Evolutionary conservation across 2,113 vertebrate genomes (phyloP), one percentile per base, ranked within the genome.

Genomic region (Larimichthys crocea): DNA sequence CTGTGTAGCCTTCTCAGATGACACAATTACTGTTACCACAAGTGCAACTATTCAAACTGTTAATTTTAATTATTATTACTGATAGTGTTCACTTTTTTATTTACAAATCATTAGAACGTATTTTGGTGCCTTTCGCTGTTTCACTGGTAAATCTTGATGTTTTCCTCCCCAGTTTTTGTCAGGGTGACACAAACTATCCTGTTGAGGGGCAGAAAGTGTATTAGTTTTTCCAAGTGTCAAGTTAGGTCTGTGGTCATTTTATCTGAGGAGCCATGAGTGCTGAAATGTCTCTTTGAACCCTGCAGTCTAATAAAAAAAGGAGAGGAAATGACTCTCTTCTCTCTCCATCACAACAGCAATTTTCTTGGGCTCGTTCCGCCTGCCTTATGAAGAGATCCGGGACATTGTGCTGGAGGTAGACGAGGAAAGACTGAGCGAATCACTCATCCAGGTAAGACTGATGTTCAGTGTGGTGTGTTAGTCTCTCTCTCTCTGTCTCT

Each of bases 311-410:
- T 89, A 83, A 79, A 86, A 88, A 59, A 79, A 59, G 63, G 24
- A 61, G 65, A 90, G 82, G 86, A 92, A 93, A 93, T 94, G 78
- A 93, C 88, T 91, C 83, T 88, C 46, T 80, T 93, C 64, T 88
- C 84, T 89, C 95, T 96, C 90, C 79, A 75, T 93, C 88, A 84
- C 69, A 86, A 94, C 94, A 99, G 98, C 98, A 84, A 99, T 99
- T 94, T 99, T 99, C 94, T 91, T 99, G 88, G 97, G 98, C 88
- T 99, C 98, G 70, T 98, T 98, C 91, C 97, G 98, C 79, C 96
- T 99, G 96, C 95, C 98, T 93, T 99, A 99, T 73, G 96, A 98
- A 92, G 98, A 99, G 92, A 99, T 99, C 88, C 97, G 96, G 92
- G 96, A 96, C 91, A 96, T 96, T 4, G 96, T 99, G 93, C 92